Conservation (phyloP, 1,140 invertebrate species). For the Akabosia matsudoensis region DNA sequence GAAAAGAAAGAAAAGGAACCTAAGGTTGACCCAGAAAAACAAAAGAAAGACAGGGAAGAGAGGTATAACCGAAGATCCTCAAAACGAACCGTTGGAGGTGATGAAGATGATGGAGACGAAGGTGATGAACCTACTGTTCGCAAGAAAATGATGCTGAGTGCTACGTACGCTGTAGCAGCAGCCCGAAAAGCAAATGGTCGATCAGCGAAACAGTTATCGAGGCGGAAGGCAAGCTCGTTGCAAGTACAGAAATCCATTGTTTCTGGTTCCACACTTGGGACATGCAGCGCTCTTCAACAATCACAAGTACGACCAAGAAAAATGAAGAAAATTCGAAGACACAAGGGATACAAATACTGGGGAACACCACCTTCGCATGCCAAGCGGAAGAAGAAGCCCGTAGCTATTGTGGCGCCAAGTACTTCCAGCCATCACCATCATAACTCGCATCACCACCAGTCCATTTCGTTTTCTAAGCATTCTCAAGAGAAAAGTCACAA, state of each 20-base stretch:
- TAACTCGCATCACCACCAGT: not conserved
- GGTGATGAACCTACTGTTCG: constrained; percentile 23
- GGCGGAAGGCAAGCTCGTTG: constrained; percentile 19
- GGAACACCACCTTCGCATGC: constrained; percentile 43
- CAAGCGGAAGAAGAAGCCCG: constrained; percentile 45
- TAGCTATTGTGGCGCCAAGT: constrained; percentile 45
- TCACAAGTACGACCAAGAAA: not conserved
- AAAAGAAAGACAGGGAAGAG: constrained; percentile 39
- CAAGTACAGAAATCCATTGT: not conserved
- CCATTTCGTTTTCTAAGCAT: not conserved
- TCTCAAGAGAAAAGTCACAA: not conserved
- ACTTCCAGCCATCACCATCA: not conserved
- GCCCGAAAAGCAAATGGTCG: constrained; percentile 36
- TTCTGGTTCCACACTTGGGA: not conserved
- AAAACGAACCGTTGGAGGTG: constrained; percentile 32
- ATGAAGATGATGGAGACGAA: constrained; percentile 34
- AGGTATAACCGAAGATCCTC: constrained; percentile 41
- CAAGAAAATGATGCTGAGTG: constrained; percentile 50
- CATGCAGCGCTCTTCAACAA: not conserved
- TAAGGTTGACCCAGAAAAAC: constrained; percentile 48
- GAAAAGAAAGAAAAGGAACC: constrained; percentile 41
- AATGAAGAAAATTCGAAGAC: constrained; percentile 37
- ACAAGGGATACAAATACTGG: constrained; percentile 46
- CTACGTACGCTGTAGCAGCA: constrained; percentile 35
- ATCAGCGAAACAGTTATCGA: constrained; percentile 48